Evolutionary conservation across 2,888 invertebrate species (phyloP).

Genomic region (Dynastes hyllus): DNA sequence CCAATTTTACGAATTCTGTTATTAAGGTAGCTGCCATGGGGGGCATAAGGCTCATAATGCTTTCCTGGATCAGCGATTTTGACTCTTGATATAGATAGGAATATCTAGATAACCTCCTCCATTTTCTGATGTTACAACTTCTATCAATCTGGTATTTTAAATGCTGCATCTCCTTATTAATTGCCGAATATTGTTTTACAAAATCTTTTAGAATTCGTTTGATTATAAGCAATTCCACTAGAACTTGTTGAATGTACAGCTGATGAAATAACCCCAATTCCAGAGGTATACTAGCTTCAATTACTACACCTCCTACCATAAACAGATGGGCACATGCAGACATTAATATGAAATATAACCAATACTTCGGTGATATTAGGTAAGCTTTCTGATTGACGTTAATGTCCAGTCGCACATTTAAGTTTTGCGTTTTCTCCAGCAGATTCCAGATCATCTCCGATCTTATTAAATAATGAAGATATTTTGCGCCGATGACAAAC

Average conservation of each 20-base stretch:
- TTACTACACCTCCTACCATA: not conserved
- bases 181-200: not conserved
- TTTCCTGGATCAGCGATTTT: not conserved
- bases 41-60: not conserved
- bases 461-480: not conserved
- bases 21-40: not conserved
- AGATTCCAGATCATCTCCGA: not conserved
- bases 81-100: not conserved
- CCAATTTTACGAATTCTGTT: conserved; percentile 1
- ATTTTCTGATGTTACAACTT: not conserved
- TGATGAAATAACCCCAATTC: not conserved
- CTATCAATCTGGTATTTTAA: not conserved
- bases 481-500: not conserved
- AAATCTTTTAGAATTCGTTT: not conserved
- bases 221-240: not conserved
- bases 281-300: not conserved
- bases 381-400: not conserved
- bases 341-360: not conserved
- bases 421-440: not conserved
- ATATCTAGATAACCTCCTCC: not conserved
- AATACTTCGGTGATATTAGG: not conserved
- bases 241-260: not conserved
- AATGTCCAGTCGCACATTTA: not conserved
- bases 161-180: not conserved
- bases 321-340: not conserved